Conservation (phyloP, 2,888 invertebrate genomes). For the Spodoptera exigua region DNA sequence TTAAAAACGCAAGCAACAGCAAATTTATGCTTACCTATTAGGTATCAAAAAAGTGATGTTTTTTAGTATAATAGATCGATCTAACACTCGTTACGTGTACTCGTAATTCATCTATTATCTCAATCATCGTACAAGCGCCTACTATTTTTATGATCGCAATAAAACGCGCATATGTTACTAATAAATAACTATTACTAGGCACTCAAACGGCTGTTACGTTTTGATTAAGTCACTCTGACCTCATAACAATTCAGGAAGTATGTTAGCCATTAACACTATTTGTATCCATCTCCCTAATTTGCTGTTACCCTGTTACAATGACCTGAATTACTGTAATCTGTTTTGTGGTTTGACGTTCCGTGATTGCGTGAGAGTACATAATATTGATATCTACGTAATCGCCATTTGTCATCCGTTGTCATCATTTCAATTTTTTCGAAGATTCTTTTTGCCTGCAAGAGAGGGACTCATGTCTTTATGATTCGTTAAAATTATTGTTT, state of each 20-base stretch:
- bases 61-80: too few relatives aligned
- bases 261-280: constrained; percentile 48
- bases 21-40: too few relatives aligned
- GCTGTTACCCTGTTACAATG: constrained; percentile 49
- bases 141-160: constrained; percentile 15
- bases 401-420: too few relatives aligned
- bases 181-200: constrained; percentile 18
- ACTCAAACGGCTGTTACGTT: constrained; percentile 33
- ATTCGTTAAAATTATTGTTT: too few relatives aligned
- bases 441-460: too few relatives aligned
- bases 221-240: constrained; percentile 48
- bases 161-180: constrained; percentile 1
- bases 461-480: too few relatives aligned
- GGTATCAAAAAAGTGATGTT: too few relatives aligned
- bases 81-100: too few relatives aligned
- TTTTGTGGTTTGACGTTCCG: constrained; percentile 37
- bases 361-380: constrained; percentile 19
- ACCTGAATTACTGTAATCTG: constrained; percentile 54
- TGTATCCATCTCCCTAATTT: constrained; percentile 45
- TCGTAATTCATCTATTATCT: too few relatives aligned
- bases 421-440: too few relatives aligned
- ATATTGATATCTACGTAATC: neutral
- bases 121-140: constrained; percentile 12
- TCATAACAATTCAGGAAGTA: constrained; percentile 34
- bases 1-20: too few relatives aligned